Conservation (phyloP, 2,797 vertebrate species). For the Hirundo rustica region DNA sequence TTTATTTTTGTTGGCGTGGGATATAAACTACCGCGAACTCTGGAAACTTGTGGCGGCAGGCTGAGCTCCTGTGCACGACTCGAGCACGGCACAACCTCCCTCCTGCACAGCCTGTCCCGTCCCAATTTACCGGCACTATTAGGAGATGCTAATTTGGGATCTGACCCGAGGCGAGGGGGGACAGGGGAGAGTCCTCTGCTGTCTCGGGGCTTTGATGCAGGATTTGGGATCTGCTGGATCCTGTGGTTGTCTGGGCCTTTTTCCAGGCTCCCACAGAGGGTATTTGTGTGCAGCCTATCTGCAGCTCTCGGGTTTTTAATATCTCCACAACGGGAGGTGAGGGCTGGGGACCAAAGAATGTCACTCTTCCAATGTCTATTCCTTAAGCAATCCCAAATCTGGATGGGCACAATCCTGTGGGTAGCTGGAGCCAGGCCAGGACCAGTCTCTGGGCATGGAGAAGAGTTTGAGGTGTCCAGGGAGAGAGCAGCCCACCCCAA, state of each 20-base stretch:
- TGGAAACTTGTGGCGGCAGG: not conserved
- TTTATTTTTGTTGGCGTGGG: not conserved
- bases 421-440: not conserved
- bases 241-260: not conserved
- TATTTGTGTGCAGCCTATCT: not conserved
- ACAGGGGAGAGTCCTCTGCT: not conserved
- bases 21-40: not conserved
- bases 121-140: not conserved
- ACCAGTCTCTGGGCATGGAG: fast-evolving
- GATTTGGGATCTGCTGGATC: not conserved
- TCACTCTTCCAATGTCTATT: not conserved
- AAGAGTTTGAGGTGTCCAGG: not conserved
- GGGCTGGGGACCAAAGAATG: not conserved
- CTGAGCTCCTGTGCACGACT: not conserved
- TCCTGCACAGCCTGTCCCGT: not conserved
- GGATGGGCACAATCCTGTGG: not conserved
- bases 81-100: fast-evolving
- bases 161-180: not conserved
- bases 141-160: not conserved
- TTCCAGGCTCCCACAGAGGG: not conserved
- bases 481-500: not conserved
- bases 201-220: not conserved
- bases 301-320: not conserved
- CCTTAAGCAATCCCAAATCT: not conserved
- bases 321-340: not conserved